Base-by-base conservation (phyloP, 2,113 vertebrate species). In the Ranitomeya variabilis region DNA sequence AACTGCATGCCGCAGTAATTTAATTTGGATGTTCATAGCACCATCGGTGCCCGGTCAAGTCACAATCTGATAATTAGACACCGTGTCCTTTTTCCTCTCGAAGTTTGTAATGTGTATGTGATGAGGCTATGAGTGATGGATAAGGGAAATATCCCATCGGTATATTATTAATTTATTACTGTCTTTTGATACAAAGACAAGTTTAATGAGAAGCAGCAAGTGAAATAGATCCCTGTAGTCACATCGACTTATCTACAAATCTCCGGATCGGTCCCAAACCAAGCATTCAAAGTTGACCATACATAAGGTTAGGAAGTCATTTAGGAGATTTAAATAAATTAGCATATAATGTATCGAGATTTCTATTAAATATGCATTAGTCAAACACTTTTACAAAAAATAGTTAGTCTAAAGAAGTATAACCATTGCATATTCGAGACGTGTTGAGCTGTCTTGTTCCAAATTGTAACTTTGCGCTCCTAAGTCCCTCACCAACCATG, bases 61-160 rank as follows among this genome's bases (percentile, higher is more conserved):
- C 64, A 80, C 80, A 87, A 80, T 80, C 19, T 54, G 60, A 85
- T 87, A 60, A 86, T 86, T 64, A 86, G 85, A 54, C 54, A 76
- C 31, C 57, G 78, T 64, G 60, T 86, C 54, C 55, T 85, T 64
- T 45, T 26, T 1, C 83, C 8, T 73, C 55, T 86, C 7, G 21
- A 77, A 86, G 73, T 78, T 64, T 78, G 37, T 74, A 73, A 31
- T 31, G 37, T 26, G 37, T 10, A 12, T 51, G 55, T 64, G 73
- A 86, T 78, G 71, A 86, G 45, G 37, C 78, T 86, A 86, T 78
- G 55, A 60, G 12, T 64, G 59, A 21, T 18, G 64, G 4, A 4
- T 69, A 54, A 55, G 66, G 45, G 60, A n/a, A 52, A 64, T 37
- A 83, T 4, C 26, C 60, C 37, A 19, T 64, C 31, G n/a, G 6